Percentiles rank a stretch among this genome's conserved stretches.
These are phyloP conservation scores for Channa striata DNA, from an alignment of 2,797 vertebrate genomes.

Conservation along the genomic window DNA sequence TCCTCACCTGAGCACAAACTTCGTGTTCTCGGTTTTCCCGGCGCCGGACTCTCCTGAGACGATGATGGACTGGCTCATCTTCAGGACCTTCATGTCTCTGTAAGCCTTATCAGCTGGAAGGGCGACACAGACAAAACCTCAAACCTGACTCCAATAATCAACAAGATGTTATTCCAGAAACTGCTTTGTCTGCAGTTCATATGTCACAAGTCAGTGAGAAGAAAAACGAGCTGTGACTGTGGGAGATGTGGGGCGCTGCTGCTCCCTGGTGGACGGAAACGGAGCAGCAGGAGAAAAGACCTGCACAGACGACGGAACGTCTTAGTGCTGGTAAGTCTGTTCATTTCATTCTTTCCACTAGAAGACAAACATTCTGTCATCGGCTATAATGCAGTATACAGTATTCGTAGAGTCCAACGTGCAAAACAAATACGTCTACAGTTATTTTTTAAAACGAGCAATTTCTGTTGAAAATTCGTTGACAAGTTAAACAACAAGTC, in stretches of 20 bases:
- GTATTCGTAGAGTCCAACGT: too few species aligned
- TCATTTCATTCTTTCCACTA: too few species aligned
- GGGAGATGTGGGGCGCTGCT: slow-evolving; percentile 13
- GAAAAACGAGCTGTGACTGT: neutral
- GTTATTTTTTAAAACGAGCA: too few species aligned
- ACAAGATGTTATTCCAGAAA: neutral
- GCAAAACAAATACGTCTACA: too few species aligned
- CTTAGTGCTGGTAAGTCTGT: too few species aligned
- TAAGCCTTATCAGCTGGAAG: slow-evolving; percentile 94
- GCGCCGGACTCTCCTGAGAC: slow-evolving; percentile 98
- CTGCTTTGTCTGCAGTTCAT: neutral
- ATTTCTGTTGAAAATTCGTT: too few species aligned
- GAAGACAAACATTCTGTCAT: too few species aligned
- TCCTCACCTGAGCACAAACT: slow-evolving; percentile 94
- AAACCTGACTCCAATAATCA: slow-evolving; percentile 5
- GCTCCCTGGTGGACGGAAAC: slow-evolving; percentile 28
- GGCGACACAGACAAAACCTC: slow-evolving; percentile 7
- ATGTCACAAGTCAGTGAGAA: neutral
- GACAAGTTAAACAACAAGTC: too few species aligned
- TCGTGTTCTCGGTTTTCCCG: slow-evolving; percentile 98
- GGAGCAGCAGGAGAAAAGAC: neutral
- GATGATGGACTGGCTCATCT: slow-evolving; percentile 98
- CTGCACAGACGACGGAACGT: neutral
- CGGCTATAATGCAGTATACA: too few species aligned
- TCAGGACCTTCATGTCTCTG: slow-evolving; percentile 98